These are phyloP conservation scores for Cotesia chilonis DNA, from an alignment of 1,140 invertebrate species.

Conservation along the genomic window DNA sequence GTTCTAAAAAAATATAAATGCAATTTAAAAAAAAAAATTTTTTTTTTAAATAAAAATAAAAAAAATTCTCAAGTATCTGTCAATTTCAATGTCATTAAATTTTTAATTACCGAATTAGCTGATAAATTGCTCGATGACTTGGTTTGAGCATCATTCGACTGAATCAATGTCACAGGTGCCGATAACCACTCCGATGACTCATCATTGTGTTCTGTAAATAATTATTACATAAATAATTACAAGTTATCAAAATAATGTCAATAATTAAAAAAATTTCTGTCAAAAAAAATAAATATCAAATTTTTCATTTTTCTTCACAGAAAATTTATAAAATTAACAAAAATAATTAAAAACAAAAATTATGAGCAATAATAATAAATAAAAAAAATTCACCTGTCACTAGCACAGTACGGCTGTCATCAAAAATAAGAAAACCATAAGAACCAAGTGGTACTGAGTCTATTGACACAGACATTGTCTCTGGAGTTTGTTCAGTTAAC, in stretches of 20 bases:
- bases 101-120: slow-evolving; percentile 40
- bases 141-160: slow-evolving; percentile 43
- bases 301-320: not conserved
- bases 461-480: slow-evolving; percentile 36
- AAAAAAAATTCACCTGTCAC: slow-evolving; percentile 46
- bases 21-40: too few species aligned
- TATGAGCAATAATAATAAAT: not conserved
- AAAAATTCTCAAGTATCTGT: not conserved
- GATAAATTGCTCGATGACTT: slow-evolving; percentile 39
- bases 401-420: slow-evolving; percentile 53
- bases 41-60: not conserved
- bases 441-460: slow-evolving; percentile 46
- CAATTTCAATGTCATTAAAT: not conserved
- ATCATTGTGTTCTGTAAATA: slow-evolving; percentile 49
- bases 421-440: slow-evolving; percentile 49
- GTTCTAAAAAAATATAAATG: too few species aligned
- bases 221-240: not conserved
- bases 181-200: slow-evolving; percentile 50
- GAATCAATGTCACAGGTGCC: slow-evolving; percentile 47
- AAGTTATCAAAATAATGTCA: too few species aligned
- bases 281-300: not conserved
- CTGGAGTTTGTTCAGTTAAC: slow-evolving; percentile 36
- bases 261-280: too few species aligned
- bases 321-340: slow-evolving; percentile 1
- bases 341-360: slow-evolving; percentile 11